phyloP scores from a whole-genome alignment of 2,888 invertebrate genomes.

The Agrotis puta region DNA sequence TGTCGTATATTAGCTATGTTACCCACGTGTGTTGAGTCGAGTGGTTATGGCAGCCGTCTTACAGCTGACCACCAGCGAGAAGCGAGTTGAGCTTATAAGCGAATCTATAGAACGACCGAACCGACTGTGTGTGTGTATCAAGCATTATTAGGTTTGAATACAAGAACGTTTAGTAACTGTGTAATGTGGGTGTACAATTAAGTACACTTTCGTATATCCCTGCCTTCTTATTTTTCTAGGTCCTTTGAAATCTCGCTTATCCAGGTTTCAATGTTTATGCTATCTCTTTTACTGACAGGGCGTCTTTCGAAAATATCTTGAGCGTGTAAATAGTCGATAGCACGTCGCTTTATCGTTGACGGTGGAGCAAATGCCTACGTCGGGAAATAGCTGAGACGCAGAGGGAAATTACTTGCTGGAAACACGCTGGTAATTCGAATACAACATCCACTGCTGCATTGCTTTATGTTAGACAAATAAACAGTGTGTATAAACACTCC shows the following conservation, averaged over 20 bases:
- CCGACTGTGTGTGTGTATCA: not conserved
- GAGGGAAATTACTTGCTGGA: constrained; percentile 44
- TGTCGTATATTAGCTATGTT: constrained; percentile 58
- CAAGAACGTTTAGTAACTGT: not conserved
- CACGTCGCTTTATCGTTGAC: not conserved
- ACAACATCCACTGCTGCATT: constrained; percentile 21
- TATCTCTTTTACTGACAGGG: not conserved
- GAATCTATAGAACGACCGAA: not conserved
- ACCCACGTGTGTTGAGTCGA: constrained; percentile 41
- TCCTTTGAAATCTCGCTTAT: no score
- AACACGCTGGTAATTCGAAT: constrained; percentile 8
- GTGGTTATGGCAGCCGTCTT: constrained; percentile 13
- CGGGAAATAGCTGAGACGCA: constrained; percentile 40
- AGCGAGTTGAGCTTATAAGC: not conserved
- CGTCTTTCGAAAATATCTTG: not conserved
- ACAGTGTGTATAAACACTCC: no score
- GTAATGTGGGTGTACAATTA: no score
- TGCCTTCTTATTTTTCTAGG: no score
- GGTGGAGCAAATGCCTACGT: not conserved
- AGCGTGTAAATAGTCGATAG: not conserved
- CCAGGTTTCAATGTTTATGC: no score
- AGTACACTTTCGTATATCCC: no score
- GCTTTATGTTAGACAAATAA: not conserved
- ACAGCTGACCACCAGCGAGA: not conserved
- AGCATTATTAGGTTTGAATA: not conserved